Percentiles rank a stretch among this genome's conserved stretches.
phyloP scores from a whole-genome alignment of 2,113 vertebrate genomes.

The Melanocharis versteri region DNA sequence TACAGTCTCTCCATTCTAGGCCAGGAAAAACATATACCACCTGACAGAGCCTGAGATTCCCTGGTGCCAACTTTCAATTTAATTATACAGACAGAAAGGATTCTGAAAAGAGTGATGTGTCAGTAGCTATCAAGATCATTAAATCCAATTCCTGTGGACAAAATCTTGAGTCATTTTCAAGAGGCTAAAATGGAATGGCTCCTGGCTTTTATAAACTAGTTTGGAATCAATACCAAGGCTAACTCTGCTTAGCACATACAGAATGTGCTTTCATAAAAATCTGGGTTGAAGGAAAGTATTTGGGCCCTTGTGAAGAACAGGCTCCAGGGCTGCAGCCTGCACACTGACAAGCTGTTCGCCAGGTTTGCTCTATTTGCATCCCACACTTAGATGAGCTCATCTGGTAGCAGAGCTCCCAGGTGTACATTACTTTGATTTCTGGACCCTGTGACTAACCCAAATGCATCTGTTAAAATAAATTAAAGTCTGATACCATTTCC shows the following conservation, averaged over 20 bases:
- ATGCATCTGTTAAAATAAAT: neutral
- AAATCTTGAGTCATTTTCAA: conserved; percentile 48
- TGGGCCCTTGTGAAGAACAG: neutral
- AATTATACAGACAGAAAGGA: conserved; percentile 57
- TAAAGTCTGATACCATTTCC: neutral
- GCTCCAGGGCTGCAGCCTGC: neutral
- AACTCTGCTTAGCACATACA: neutral
- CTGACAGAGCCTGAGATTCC: conserved; percentile 35
- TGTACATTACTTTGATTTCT: conserved; percentile 17
- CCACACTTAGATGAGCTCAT: conserved; percentile 18
- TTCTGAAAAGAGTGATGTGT: conserved; percentile 43
- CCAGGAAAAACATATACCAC: neutral
- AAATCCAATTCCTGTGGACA: conserved; percentile 24
- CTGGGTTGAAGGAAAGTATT: neutral
- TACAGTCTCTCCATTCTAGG: neutral
- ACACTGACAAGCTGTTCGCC: neutral
- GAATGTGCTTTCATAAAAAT: neutral
- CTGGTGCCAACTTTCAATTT: conserved; percentile 53
- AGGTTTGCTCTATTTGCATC: conserved; percentile 4
- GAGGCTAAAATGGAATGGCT: conserved; percentile 9
- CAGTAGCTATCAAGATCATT: conserved; percentile 56
- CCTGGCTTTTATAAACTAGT: neutral
- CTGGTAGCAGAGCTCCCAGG: conserved; percentile 15
- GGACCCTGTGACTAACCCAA: conserved; percentile 1
- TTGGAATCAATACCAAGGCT: neutral